A percentile compares a stretch with the other conserved stretches of the same genome.
Conservation (phyloP, 2,797 vertebrate genomes). For the Sebastes iracundus region DNA sequence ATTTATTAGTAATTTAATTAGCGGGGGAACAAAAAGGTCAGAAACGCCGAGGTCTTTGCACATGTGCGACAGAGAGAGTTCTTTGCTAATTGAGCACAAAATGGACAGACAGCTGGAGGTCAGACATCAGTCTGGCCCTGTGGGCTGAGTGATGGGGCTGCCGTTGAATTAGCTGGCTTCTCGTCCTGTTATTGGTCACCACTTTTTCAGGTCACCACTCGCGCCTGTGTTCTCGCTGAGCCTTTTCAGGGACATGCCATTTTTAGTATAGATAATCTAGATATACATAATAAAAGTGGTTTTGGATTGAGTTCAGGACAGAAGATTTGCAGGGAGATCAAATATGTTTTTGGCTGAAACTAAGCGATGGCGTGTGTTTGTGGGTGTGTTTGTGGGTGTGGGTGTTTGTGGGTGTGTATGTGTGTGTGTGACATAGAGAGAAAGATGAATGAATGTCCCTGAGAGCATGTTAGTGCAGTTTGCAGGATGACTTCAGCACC, state of each 20-base stretch:
- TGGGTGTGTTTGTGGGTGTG: not conserved
- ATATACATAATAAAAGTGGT: conserved; percentile 65
- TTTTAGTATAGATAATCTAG: conserved; percentile 70
- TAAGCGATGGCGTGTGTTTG: conserved; percentile 12
- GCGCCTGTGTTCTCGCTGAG: conserved; percentile 41
- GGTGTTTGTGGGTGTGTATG: not conserved
- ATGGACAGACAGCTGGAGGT: conserved; percentile 76
- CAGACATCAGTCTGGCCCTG: conserved; percentile 63
- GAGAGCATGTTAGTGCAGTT: conserved; percentile 30
- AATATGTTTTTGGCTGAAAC: conserved; percentile 48
- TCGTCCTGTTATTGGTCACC: conserved; percentile 47
- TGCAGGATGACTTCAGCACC: conserved; percentile 73
- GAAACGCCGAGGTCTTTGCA: conserved; percentile 36
- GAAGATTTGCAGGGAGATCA: conserved; percentile 66
- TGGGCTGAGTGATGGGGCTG: conserved; percentile 37
- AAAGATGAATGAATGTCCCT: conserved; percentile 54
- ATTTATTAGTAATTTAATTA: conserved; percentile 74
- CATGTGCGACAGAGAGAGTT: conserved; percentile 47
- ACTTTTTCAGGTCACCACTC: conserved; percentile 60
- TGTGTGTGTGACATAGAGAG: not conserved
- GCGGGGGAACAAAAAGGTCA: conserved; percentile 57
- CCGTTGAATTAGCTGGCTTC: conserved; percentile 61
- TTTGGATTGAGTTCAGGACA: conserved; percentile 58
- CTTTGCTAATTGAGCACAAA: conserved; percentile 75
- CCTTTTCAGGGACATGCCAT: conserved; percentile 57